Evolutionary conservation across 2,113 vertebrate genomes (phyloP).

Genomic region (Chiloscyllium plagiosum): DNA sequence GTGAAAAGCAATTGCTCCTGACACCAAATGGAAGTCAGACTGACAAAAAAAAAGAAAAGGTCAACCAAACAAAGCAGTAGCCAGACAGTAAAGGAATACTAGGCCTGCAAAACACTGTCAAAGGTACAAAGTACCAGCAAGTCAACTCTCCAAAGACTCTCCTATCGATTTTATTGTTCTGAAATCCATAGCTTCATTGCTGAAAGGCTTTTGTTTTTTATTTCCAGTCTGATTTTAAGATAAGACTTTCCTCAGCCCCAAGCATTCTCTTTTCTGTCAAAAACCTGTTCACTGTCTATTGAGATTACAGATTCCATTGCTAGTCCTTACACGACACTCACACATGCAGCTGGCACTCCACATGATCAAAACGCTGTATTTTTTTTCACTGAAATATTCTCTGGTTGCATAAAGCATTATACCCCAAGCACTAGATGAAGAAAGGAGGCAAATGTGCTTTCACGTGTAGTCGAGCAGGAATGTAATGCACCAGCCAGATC

Average conservation of each 20-base stretch:
- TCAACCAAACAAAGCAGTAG: background rate
- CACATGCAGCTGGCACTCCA: background rate
- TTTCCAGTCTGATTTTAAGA: constrained; percentile 2
- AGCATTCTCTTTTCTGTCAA: background rate
- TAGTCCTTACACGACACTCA: background rate
- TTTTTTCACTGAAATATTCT: background rate
- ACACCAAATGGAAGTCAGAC: background rate
- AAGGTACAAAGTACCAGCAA: background rate
- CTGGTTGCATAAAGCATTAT: background rate
- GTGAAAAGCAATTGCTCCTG: constrained; percentile 13
- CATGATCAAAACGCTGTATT: background rate
- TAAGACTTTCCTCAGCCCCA: background rate
- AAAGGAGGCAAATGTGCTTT: background rate
- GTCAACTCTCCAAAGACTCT: background rate
- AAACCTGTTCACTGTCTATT: background rate
- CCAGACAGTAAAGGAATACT: background rate
- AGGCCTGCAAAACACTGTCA: background rate
- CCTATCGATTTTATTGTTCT: background rate
- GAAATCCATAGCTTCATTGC: background rate
- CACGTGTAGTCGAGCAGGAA: background rate
- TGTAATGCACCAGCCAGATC: background rate
- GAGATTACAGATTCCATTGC: background rate
- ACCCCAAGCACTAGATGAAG: background rate
- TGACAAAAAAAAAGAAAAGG: constrained; percentile 33
- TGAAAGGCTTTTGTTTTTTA: background rate